Base-by-base conservation (phyloP, 2,113 vertebrate species). In the Xenopus borealis region DNA sequence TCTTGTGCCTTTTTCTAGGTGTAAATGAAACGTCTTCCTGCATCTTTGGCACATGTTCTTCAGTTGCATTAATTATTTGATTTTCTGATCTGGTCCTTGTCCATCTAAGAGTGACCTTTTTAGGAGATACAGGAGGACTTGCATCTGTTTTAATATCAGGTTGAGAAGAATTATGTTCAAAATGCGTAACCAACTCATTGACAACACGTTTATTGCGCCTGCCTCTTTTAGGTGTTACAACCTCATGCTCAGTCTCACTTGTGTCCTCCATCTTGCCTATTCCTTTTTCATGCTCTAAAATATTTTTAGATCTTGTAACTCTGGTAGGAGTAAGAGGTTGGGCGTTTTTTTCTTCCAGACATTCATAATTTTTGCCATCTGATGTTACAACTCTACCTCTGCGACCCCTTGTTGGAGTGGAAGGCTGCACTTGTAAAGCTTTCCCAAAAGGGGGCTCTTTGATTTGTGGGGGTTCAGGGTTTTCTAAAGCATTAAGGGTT, bases 141-240 rank as follows among this genome's bases (percentile, higher is more conserved):
- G 20, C 67, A 17, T 71, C 85, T 67, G 75, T 27, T 46, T 80
- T 80, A 79, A 71, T 19, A 69, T 78, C 59, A 0, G 12, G 67
- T 12, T 78, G 82, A 62, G 84, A 79, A 12, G 78, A 19, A 46
- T 75, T 78, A 62, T 81, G 66, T 40, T 81, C 81, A 73, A 79
- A 82, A 63, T 61, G 81, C 71, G 85, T 83, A 14, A 11, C 74
- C 57, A 80, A 11, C 74, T 86, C 83, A 2, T 78, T 78, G 0
- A 55, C 27, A 2, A 53, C 78, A 4, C 16, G 33, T 44, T 82
- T 85, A 16, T 7, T 83, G 80, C 87, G 91, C 81, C 74, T 86
- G 64, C 88, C 88, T 86, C 89, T 90, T 78, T 79, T 89, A 45
- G 82, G 4, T 62, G 82, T 86, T 18, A 83, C 1, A 69, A 78